A percentile compares a stretch with the other conserved stretches of the same genome.
phyloP scores from a whole-genome alignment of 1,140 invertebrate species.

The Hetaerina americana region DNA sequence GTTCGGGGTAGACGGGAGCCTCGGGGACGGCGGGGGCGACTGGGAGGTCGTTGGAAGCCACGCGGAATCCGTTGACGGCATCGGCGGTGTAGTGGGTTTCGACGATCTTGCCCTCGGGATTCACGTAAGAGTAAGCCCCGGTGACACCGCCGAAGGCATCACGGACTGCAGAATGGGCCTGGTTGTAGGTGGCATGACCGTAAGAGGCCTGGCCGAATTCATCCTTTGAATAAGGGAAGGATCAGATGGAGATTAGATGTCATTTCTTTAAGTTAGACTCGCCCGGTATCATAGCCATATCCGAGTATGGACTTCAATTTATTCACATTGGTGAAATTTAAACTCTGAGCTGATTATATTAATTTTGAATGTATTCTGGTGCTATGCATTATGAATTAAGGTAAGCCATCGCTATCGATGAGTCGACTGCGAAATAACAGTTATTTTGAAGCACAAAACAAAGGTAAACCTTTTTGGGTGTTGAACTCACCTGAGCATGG shows the following conservation, averaged over 20 bases:
- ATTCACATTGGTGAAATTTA: too few species aligned
- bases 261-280: too few species aligned
- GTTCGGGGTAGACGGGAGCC: constrained; percentile 19
- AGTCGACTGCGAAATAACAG: background rate
- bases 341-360: background rate
- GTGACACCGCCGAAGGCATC: constrained; percentile 36
- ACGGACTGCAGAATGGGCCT: constrained; percentile 35
- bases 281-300: too few species aligned
- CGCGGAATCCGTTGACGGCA: constrained; percentile 36
- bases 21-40: constrained; percentile 23
- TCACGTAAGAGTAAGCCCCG: constrained; percentile 39
- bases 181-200: constrained; percentile 38
- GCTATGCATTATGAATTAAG: too few species aligned
- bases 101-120: constrained; percentile 35
- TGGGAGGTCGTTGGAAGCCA: constrained; percentile 34
- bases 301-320: too few species aligned
- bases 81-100: constrained; percentile 36
- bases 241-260: background rate
- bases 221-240: constrained; percentile 21
- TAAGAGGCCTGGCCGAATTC: constrained; percentile 37
- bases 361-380: too few species aligned
- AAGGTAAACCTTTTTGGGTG: too few species aligned
- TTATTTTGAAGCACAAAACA: too few species aligned
- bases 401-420: background rate
- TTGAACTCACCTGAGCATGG: background rate